Base-by-base conservation (phyloP, 2,797 vertebrate genomes). In the Carduelis carduelis region DNA sequence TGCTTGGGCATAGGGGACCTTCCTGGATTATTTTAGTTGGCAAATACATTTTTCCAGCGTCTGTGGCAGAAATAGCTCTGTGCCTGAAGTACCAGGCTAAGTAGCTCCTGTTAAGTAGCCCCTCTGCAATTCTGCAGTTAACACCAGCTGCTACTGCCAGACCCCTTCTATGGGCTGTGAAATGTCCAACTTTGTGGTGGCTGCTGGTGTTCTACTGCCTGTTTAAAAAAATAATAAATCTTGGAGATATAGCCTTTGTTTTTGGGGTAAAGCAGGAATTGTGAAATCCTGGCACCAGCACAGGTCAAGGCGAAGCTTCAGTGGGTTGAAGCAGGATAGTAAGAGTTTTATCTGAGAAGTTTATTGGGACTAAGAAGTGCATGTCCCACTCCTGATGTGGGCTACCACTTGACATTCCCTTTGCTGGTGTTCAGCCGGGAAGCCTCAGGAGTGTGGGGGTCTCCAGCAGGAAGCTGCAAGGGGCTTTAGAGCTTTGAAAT, bases 71-170 rank as follows among this genome's bases (percentile, higher is more conserved):
- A 95, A 95, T 85, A 96, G 72, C 72, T 91, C 61, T 32, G 47
- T 89, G 95, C 89, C 44, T 53, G 55, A 76, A 85, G 92, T 96
- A 93, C 93, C 95, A 96, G 95, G 82, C 84, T 94, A 93, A 96
- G 94, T 92, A 95, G 94, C 87, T 95, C 80, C 90, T 95, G 93
- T 96, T 95, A 95, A 96, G 95, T 95, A 96, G 90, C 89, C 84
- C 93, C 92, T 96, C 61, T 94, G 89, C 92, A 92, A 2, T 72
- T 63, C 83, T 77, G 94, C 83, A 90, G 81, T 97, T 97, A 96
- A 95, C 95, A 92, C 93, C 35, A 43, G 59, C 59, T 80, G 55
- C 81, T 86, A n/a, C 76, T 97, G 95, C 96, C 95, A 96, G 95
- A 66, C 79, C 79, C 87, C 59, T 92, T 91, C 65, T 3, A 0